Base-by-base conservation (phyloP, 1,140 invertebrate species). In the Rhynchophorus ferrugineus region DNA sequence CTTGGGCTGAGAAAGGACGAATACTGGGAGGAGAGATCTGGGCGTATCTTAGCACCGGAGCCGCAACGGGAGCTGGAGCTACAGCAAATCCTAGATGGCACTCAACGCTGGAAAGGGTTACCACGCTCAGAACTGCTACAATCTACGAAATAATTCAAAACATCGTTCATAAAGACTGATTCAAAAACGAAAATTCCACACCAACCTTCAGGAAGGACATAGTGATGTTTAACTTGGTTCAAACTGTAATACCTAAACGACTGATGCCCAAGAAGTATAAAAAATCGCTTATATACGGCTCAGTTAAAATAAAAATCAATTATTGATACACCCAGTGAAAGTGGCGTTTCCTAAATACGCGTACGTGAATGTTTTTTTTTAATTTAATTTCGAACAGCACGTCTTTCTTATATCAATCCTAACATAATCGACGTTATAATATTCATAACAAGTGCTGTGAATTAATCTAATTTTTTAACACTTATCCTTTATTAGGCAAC, bases 1-100 rank as follows among this genome's bases (percentile, higher is more conserved):
- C 58, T 60, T 59, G 58, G 3, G 58, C 60, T 33, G 60, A 57
- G 29, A 62, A 62, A 13, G 60, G 60, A 20, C 53, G 29, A 1
- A 59, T 48, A 22, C 52, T 62, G 41, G 49, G 60, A n/a, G 60
- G 60, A 38, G 58, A 52, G 14, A 62, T 38, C 45, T 44, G 33
- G 3, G 58, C 51, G 39, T 62, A 62, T 22, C 54, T 48, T 2
- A 60, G 7, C 2, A 41, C 44, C 34, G 55, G 54, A 9, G 24
- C 22, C 3, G 41, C 56, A 14, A 45, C 41, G 2, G 21, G 21
- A 19, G 20, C 41, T 37, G 49, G 29, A 36, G 48, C 52, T 29
- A 55, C 2, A 2, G 44, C 39, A n/a, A n/a, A n/a, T n/a, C n/a
- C n/a, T n/a, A n/a, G n/a, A 14, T 42, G 45, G 29, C 41, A 56